Base-by-base conservation (phyloP, 2,888 invertebrate species). In the Blomia tropicalis region DNA sequence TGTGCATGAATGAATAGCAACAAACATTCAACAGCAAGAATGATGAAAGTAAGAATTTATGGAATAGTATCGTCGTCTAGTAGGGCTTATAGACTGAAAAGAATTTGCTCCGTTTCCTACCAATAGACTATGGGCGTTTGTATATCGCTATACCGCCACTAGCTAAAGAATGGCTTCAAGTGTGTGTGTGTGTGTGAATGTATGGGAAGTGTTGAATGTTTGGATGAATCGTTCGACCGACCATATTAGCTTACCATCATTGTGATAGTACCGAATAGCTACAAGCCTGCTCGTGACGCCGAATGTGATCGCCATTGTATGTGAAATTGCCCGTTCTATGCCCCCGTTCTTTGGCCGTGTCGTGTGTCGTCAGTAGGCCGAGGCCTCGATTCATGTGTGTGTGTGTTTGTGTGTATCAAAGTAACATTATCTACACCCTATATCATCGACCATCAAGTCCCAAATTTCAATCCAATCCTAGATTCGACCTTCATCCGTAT, bases 21-120 rank as follows among this genome's bases (percentile, higher is more conserved):
- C 51, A 47, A 22, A 19, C 51, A 47, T n/a, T n/a, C 7, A 14
- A 7, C 51, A 47, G 51, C n/a, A 17, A 17, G 41, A 17, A 14
- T 47, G 51, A 47, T 22, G 36, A 36, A 22, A 47, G 51, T 47
- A n/a, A 22, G n/a, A 47, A 47, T 47, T 47, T 47, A 47, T 47
- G 51, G n/a, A 47, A 47, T 25, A 36, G 7, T n/a, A n/a, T n/a
- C n/a, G n/a, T n/a, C n/a, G n/a, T n/a, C n/a, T n/a, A n/a, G 41
- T n/a, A 41, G 41, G 14, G n/a, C 14, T n/a, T 25, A 25, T 47
- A 47, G 51, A 22, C 51, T 47, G 51, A 47, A 7, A 47, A 47
- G 51, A 47, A 47, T 47, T 47, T 47, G 51, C 27, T 47, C 51
- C 51, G 5, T 47, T 47, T 47, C n/a, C 51, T 11, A 11, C 51